Conservation (phyloP, 2,797 vertebrate species). For the Scleropages formosus region DNA sequence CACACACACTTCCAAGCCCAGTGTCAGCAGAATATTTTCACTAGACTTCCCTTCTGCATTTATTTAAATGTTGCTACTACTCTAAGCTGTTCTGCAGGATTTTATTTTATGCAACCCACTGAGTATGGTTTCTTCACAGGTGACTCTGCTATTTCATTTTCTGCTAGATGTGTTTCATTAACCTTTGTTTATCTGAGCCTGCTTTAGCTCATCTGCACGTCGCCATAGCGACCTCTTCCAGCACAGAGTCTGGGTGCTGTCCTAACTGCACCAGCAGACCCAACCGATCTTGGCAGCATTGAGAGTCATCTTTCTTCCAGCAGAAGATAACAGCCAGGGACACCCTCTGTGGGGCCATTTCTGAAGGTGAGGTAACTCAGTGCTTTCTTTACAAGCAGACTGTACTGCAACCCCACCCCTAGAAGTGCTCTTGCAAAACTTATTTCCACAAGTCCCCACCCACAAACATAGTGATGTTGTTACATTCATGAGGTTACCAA, state of each 20-base stretch:
- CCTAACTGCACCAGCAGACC: not conserved
- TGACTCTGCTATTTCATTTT: not conserved
- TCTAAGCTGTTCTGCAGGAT: too few relatives aligned
- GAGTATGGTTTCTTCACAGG: not conserved
- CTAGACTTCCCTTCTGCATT: too few relatives aligned
- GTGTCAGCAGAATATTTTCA: too few relatives aligned
- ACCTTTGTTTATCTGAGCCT: not conserved
- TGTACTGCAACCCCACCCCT: too few relatives aligned
- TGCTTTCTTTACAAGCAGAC: not conserved
- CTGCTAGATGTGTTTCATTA: not conserved
- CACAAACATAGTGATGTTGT: not conserved
- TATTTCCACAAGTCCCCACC: too few relatives aligned
- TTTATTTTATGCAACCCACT: not conserved
- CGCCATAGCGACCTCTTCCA: not conserved
- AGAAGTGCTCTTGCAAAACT: not conserved
- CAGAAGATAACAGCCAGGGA: not conserved
- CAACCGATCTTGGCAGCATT: not conserved
- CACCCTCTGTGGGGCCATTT: not conserved
- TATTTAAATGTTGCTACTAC: too few relatives aligned
- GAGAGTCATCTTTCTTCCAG: conserved; percentile 1
- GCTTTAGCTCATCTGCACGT: not conserved
- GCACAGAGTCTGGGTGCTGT: not conserved
- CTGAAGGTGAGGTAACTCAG: not conserved
- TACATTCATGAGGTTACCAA: not conserved
- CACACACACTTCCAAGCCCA: too few relatives aligned